Base-by-base conservation (phyloP, 2,113 vertebrate species). In the Perca flavescens region DNA sequence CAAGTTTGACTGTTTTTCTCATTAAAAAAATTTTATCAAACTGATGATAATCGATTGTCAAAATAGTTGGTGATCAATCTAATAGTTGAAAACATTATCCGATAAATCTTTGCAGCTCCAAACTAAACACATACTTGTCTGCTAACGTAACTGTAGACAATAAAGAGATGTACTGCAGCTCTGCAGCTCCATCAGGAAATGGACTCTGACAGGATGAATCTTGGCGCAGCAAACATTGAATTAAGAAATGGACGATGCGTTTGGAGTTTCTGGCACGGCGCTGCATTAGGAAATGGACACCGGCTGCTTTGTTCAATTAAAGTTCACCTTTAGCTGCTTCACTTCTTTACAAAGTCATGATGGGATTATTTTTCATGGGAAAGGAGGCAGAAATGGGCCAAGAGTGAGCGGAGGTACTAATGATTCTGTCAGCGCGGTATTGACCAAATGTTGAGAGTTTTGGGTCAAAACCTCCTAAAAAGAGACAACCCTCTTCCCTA, bases 231-330 rank as follows among this genome's bases (percentile, higher is more conserved):
- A 47, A 43, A 50, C 60, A 43, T 58, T 19, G 52, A 75, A 80
- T 84, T 72, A 80, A 66, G 82, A 82, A 85, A 77, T 88, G 86
- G 77, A 90, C 2, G 57, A 36, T 1, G 6, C n/a, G 31, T 79
- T 70, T 66, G 50, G 65, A 75, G 62, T 19, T 53, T 13, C 78
- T 90, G 88, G 88, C 88, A 82, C 5, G 21, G 3, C 0, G 56
- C 50, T 69, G 85, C 86, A 88, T 89, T 86, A 89, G 66, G 79
- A 82, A 82, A 86, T 85, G 83, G 86, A 88, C 70, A 47, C 74
- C 15, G 31, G 83, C 83, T 77, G 74, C 85, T 86, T 50, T 1
- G 34, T 88, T 75, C 63, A 70, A 80, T 88, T 77, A 79, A 66
- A 84, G 72, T 84, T 81, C 88, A 88, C 84, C 60, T 82, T 86